Conservation (phyloP, 2,113 vertebrate genomes). For the Recurvirostra avosetta region DNA sequence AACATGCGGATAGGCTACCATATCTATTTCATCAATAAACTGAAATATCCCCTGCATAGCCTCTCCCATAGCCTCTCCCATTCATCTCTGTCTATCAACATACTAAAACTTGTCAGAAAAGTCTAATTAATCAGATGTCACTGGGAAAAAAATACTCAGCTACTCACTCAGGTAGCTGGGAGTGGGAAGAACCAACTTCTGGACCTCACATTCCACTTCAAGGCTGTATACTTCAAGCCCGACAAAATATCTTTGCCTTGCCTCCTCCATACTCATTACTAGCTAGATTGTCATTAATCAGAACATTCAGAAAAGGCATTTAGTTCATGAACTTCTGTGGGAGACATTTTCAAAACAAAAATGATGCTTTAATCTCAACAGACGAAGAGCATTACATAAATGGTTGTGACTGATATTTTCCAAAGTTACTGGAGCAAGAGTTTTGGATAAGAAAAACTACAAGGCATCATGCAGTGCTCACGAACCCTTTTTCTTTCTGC, state of each 20-base stretch:
- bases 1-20: background rate
- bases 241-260: background rate
- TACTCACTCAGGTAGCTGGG: background rate
- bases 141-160: background rate
- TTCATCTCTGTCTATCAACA: background rate
- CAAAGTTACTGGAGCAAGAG: background rate
- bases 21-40: background rate
- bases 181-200: background rate
- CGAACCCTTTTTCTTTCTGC: background rate
- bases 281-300: conserved; percentile 30
- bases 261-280: conserved; percentile 20
- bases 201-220: background rate
- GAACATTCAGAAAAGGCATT: background rate
- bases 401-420: background rate
- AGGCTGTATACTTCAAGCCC: background rate
- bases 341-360: conserved; percentile 53
- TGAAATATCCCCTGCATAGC: background rate
- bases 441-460: background rate
- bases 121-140: background rate
- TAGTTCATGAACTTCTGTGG: conserved; percentile 19
- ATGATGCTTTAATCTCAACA: background rate
- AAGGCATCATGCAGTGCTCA: background rate
- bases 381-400: background rate
- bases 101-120: background rate
- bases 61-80: background rate